A percentile compares a stretch with the other conserved stretches of the same genome.
phyloP scores from a whole-genome alignment of 2,888 invertebrate genomes.

The Falcaria lacertinaria region DNA sequence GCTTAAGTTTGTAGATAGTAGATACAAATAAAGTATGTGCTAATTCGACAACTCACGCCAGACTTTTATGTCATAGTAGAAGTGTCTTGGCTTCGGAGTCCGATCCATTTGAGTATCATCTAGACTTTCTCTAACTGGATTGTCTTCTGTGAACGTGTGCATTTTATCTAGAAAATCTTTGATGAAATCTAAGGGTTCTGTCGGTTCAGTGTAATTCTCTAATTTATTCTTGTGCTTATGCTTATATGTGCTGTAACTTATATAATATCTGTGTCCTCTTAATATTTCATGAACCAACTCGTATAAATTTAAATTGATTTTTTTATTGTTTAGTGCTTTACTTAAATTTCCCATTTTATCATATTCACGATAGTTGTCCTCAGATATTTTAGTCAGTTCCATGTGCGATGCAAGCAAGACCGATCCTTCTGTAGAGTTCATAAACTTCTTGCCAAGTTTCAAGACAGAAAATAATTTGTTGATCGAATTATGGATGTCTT shows the following conservation, averaged over 20 bases:
- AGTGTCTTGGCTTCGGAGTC: neutral
- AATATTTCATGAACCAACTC: constrained; percentile 19
- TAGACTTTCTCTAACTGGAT: neutral
- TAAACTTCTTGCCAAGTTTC: constrained; percentile 21
- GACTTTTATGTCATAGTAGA: neutral
- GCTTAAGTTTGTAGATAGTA: too few species aligned
- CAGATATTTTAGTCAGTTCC: constrained; percentile 26
- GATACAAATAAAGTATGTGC: too few species aligned
- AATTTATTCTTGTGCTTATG: neutral
- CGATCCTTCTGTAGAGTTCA: constrained; percentile 16
- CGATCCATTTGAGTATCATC: neutral
- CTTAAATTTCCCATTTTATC: constrained; percentile 17
- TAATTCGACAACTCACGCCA: constrained; percentile 23
- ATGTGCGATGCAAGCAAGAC: constrained; percentile 29
- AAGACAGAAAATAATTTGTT: constrained; percentile 33
- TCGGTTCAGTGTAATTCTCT: neutral
- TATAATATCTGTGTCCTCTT: constrained; percentile 5
- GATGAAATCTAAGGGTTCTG: constrained; percentile 6
- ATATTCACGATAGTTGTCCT: constrained; percentile 23
- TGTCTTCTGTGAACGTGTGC: constrained; percentile 5
- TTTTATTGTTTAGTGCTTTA: constrained; percentile 6
- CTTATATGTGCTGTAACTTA: neutral
- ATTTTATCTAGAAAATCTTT: constrained; percentile 6
- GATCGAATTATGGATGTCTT: constrained; percentile 21
- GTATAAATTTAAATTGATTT: constrained; percentile 10